Evolutionary conservation across 2,113 vertebrate species (phyloP), one percentile per base, ranked within the genome.

Genomic region (Stigmatopora argus): DNA sequence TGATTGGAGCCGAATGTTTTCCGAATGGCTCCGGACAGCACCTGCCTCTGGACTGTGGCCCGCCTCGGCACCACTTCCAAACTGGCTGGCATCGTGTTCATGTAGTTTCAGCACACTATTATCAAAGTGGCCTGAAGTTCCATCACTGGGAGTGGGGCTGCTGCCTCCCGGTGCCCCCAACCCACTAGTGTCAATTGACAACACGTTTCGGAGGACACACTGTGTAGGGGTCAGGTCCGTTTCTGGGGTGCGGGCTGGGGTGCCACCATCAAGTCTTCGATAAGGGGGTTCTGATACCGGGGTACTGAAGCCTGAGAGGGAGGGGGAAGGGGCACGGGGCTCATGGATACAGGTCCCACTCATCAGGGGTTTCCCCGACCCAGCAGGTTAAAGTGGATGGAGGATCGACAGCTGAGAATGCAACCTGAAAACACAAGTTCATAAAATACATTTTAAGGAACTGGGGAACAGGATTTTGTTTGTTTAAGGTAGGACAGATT

Each of bases 181-280:
- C 0, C 83, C 90, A 4, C 92, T 89, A 0, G 92, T 93, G 70
- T 94, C 90, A 0, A 93, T 90, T 66, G 94, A 94, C 71, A 96
- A 89, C 65, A 96, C 93, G 60, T 95, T 95, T 53, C 94, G 92
- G 69, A 97, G 88, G 47, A 96, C 95, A 80, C 95, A 97, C 89
- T 97, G 95, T 46, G 95, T 97, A 49, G 94, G 95, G 5, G 95
- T 96, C 84, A 96, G 91, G 84, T 96, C 94, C 58, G 92, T 94
- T 67, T 95, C 94, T 0, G 94, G 94, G 64, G 94, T 96, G 85
- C 94, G 94, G 72, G 92, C 93, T 0, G 94, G 92, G 63, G 92
- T 92, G 78, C 93, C 94, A 65, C 90, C 90, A 86, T 96, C 94
- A 62, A 94, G 88, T 66, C 92, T 90, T 77, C 93, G 92, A 88